phyloP scores from a whole-genome alignment of 2,113 vertebrate species.

The Pyxicephalus adspersus region DNA sequence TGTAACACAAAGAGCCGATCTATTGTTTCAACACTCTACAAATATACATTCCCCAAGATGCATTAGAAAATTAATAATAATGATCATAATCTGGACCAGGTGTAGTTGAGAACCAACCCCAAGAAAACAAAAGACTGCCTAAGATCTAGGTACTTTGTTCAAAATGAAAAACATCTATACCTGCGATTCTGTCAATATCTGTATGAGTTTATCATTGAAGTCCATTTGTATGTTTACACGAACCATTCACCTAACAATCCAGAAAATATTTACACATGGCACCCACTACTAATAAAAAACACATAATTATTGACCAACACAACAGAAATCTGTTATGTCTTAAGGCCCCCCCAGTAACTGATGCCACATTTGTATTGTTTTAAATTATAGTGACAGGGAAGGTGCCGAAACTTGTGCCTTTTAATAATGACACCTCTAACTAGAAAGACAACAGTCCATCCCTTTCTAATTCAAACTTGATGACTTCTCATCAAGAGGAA shows the following conservation, averaged over 20 bases:
- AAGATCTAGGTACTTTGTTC: not conserved
- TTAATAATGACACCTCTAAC: not conserved
- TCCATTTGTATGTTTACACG: not conserved
- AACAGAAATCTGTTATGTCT: not conserved
- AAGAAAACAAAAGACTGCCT: not conserved
- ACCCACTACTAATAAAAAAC: not conserved
- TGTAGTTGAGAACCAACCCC: not conserved
- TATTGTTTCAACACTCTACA: slow-evolving; percentile 29
- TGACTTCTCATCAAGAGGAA: slow-evolving; percentile 2
- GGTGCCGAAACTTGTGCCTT: not conserved
- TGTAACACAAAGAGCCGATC: slow-evolving; percentile 35
- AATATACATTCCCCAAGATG: slow-evolving; percentile 27
- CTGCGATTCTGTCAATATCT: not conserved
- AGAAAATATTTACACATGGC: not conserved
- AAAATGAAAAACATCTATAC: slow-evolving; percentile 1
- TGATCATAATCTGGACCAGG: slow-evolving; percentile 42
- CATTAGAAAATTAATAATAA: slow-evolving; percentile 46
- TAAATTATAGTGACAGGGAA: not conserved
- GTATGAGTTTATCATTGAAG: not conserved
- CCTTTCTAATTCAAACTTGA: slow-evolving; percentile 32
- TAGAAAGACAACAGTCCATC: not conserved
- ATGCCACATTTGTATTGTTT: not conserved
- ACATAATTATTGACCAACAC: not conserved
- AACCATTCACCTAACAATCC: not conserved
- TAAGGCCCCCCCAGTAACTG: not conserved